Evolutionary conservation across 2,797 vertebrate species (phyloP), one percentile per base, ranked within the genome.

Genomic region (Pseudochromis fuscus): DNA sequence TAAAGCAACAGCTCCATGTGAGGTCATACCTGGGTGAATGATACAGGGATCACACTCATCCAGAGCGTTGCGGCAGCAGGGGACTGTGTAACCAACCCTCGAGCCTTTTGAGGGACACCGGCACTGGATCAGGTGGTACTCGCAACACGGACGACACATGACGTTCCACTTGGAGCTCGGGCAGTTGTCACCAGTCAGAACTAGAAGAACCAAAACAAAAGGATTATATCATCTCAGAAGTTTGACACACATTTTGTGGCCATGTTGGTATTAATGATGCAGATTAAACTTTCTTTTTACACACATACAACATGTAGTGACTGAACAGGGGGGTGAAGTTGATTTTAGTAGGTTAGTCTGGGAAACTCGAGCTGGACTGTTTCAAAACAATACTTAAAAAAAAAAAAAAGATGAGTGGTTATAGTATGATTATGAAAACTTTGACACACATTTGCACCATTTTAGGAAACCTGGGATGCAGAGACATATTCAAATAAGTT

Each of bases 31-130:
- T 91, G 96, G 96, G 80, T 97, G 96, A 66, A 96, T 93, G 84
- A 98, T 95, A 65, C 97, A 98, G 81, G 97, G 96, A 78, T 98
- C 96, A 15, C 97, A 98, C 65, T 97, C 94, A 0, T 96, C 94
- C 3, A 96, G 94, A 66, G 94, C 95, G 0, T 97, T 97, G 51
- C 95, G 93, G 90, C 97, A 98, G 93, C 97, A 98, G 16, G 96
- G 97, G 44, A 98, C 96, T 30, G 96, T 95, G 24, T 97, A 98
- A 9, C 96, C 96, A 42, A 98, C 96, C 60, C 58, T 92, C 7
- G 94, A 87, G 49, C 95, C 95, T 53, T 82, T 93, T 3, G 95
- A 95, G 0, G 97, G 96, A 68, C 96, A 98, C 62, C 86, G 40
- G 1, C 96, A 98, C 63, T 94, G 90, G 0, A 98, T 96, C 77